These are phyloP conservation scores for Eunapius fragilis DNA, from an alignment of 37 sponge, comb jelly and placozoan genomes.

Conservation along the genomic window DNA sequence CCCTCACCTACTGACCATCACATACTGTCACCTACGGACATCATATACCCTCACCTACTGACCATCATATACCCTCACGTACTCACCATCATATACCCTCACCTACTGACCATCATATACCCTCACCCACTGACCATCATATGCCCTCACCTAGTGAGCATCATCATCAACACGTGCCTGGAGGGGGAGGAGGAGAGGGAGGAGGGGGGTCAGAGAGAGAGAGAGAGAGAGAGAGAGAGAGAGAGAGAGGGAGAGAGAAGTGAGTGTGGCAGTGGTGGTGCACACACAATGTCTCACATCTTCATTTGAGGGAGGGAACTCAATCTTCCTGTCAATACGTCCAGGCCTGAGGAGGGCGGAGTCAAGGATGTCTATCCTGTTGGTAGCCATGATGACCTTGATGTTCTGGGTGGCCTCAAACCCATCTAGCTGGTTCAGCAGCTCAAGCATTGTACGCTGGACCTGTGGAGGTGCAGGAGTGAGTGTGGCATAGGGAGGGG, in stretches of 20 bases:
- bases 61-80: too few species aligned
- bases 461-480: constrained; percentile 51
- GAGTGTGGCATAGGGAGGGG: background rate
- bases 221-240: too few species aligned
- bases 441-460: constrained; percentile 98
- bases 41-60: too few species aligned
- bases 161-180: constrained; percentile 97
- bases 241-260: too few species aligned
- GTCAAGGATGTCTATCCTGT: constrained; percentile 97
- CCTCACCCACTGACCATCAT: too few species aligned
- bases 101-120: too few species aligned
- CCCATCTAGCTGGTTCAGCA: constrained; percentile 97
- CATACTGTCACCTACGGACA: too few species aligned
- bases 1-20: too few species aligned
- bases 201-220: background rate
- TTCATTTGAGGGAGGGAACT: constrained; percentile 98
- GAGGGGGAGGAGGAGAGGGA: background rate
- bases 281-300: constrained; percentile 84
- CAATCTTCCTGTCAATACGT: constrained; percentile 97
- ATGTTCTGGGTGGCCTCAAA: constrained; percentile 99
- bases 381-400: constrained; percentile 99
- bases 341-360: constrained; percentile 97
- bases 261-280: too few species aligned
- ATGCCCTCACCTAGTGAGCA: too few species aligned
- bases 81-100: too few species aligned